A percentile compares a stretch with the other conserved stretches of the same genome.
phyloP scores from a whole-genome alignment of 2,113 vertebrate genomes.

The Syngnathus scovelli region DNA sequence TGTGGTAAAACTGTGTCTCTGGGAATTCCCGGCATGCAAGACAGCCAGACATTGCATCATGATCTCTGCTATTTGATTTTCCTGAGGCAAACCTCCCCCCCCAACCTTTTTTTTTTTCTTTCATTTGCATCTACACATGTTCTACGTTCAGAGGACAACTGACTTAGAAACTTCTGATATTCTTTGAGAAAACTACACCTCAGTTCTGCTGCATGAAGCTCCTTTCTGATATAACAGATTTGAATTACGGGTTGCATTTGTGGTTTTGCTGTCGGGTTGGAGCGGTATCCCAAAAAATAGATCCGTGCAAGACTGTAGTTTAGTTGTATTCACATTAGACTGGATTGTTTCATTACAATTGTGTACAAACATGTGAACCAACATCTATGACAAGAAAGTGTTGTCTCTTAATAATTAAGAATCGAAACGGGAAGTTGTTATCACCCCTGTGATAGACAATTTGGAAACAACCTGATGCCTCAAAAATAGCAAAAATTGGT shows the following conservation, averaged over 20 bases:
- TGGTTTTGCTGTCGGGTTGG: background rate
- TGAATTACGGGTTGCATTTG: background rate
- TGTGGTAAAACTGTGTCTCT: background rate
- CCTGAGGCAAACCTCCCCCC: background rate
- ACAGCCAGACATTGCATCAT: slow-evolving; percentile 33
- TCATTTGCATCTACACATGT: background rate
- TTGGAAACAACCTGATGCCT: no score
- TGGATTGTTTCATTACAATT: background rate
- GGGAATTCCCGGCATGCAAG: slow-evolving; percentile 30
- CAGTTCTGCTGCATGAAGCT: background rate
- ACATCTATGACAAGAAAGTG: background rate
- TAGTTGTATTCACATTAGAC: background rate
- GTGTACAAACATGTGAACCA: background rate
- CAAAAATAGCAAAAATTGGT: no score
- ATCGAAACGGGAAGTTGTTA: background rate
- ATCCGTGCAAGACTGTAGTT: background rate
- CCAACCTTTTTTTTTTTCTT: background rate
- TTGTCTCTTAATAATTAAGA: background rate
- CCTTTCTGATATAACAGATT: background rate
- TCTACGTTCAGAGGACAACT: background rate
- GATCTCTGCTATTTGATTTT: background rate
- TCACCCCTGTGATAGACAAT: no score
- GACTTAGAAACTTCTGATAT: background rate
- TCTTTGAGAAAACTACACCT: background rate
- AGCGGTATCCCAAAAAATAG: background rate